Evolutionary conservation across 2,888 invertebrate species (phyloP).

Genomic region (Rhogogaster chlorosoma): DNA sequence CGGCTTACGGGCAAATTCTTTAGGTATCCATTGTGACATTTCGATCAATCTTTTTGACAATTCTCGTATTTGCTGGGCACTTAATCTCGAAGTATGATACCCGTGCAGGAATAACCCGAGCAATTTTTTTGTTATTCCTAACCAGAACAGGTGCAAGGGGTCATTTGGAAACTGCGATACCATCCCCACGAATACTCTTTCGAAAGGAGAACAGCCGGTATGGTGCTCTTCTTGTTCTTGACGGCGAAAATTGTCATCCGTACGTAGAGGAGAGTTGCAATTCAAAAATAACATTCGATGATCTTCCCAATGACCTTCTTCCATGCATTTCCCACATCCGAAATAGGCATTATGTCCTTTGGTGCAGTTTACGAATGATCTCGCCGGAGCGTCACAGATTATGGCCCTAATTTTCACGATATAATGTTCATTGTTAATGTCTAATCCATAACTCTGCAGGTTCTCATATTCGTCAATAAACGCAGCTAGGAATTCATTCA

Average conservation of each 20-base stretch:
- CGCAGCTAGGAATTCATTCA: constrained; percentile 45
- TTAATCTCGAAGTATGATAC: constrained; percentile 34
- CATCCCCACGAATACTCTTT: constrained; percentile 57
- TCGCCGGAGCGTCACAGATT: constrained; percentile 56
- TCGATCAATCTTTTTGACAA: constrained; percentile 38
- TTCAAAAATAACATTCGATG: constrained; percentile 56
- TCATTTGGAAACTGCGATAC: constrained; percentile 60
- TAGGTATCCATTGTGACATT: constrained; percentile 52
- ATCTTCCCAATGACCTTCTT: constrained; percentile 58
- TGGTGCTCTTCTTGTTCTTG: constrained; percentile 59
- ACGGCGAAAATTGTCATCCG: constrained; percentile 57
- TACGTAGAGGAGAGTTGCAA: constrained; percentile 54
- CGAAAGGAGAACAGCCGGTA: constrained; percentile 54
- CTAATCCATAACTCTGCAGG: constrained; percentile 52
- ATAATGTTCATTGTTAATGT: constrained; percentile 20
- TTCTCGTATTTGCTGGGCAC: not conserved
- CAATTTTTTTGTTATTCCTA: constrained; percentile 59
- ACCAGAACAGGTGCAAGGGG: constrained; percentile 61
- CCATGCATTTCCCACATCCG: constrained; percentile 56
- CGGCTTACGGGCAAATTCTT: constrained; percentile 63
- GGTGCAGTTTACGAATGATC: constrained; percentile 50
- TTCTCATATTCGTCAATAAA: constrained; percentile 52
- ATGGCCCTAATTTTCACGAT: constrained; percentile 45
- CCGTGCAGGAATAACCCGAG: constrained; percentile 56
- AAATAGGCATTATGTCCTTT: not conserved